A percentile compares a stretch with the other conserved stretches of the same genome.
Evolutionary conservation across 2,797 vertebrate species (phyloP).

Genomic region (Sebastes hopkinsi): DNA sequence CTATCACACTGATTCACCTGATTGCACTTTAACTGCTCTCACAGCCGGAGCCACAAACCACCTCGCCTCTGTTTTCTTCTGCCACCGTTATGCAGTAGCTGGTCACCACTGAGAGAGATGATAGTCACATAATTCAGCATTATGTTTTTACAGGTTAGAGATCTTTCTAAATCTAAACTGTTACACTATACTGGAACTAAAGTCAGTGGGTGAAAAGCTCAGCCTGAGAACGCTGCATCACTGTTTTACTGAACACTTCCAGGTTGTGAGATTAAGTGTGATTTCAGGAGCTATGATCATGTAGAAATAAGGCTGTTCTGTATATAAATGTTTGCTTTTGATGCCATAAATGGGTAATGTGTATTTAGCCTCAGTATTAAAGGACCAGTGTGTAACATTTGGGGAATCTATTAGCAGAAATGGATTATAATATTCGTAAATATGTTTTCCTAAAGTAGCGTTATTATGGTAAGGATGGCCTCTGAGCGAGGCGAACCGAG

Average conservation of each 20-base stretch:
- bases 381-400: no score
- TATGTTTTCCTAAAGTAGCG: no score
- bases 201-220: background rate
- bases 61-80: background rate
- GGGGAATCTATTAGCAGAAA: no score
- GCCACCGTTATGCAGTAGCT: background rate
- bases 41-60: conserved; percentile 7
- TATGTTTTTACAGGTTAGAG: background rate
- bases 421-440: no score
- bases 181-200: background rate
- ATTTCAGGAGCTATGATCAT: background rate
- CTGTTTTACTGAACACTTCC: no score
- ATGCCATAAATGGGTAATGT: background rate
- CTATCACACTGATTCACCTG: conserved; percentile 45
- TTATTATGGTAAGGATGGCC: no score
- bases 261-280: background rate
- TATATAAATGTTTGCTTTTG: no score
- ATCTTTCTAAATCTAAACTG: background rate
- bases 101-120: background rate
- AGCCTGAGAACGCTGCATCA: no score
- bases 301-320: background rate
- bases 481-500: no score
- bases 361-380: background rate
- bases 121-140: background rate
- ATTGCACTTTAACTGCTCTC: conserved; percentile 60